Evolutionary conservation across 2,797 vertebrate species (phyloP).

Genomic region (Melanotaenia pygmaea): DNA sequence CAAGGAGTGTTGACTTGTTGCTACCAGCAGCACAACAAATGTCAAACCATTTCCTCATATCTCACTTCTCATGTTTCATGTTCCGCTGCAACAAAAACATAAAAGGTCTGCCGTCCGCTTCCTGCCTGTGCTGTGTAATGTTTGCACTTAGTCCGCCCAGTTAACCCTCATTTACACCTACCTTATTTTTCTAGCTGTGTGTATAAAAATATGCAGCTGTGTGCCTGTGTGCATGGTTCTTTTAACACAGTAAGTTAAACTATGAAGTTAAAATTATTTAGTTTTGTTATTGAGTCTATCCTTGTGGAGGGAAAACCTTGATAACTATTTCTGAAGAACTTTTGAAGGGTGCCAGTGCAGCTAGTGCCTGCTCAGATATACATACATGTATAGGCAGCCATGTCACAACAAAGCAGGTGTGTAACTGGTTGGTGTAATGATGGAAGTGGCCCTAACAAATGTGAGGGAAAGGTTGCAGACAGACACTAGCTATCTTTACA

Average conservation of each 20-base stretch:
- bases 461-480: too few species aligned
- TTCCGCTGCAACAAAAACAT: conserved; percentile 21
- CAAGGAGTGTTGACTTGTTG: neutral
- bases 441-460: too few species aligned
- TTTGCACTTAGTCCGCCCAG: neutral
- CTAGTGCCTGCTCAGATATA: too few species aligned
- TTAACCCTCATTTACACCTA: neutral
- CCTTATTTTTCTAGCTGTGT: neutral
- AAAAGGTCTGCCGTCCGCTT: conserved; percentile 17
- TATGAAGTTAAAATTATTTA: neutral
- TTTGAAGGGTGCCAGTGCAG: too few species aligned
- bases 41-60: conserved; percentile 46
- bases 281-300: neutral
- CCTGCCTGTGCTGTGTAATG: conserved; percentile 23
- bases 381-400: too few species aligned
- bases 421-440: too few species aligned
- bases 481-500: too few species aligned
- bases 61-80: conserved; percentile 15
- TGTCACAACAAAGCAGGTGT: too few species aligned
- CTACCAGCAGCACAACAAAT: conserved; percentile 7
- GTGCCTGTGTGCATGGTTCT: neutral
- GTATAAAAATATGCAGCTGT: neutral
- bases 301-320: neutral
- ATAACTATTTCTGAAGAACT: too few species aligned
- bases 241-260: neutral